Evolutionary conservation across 2,113 vertebrate genomes (phyloP).

Genomic region (Perca schrenkii): DNA sequence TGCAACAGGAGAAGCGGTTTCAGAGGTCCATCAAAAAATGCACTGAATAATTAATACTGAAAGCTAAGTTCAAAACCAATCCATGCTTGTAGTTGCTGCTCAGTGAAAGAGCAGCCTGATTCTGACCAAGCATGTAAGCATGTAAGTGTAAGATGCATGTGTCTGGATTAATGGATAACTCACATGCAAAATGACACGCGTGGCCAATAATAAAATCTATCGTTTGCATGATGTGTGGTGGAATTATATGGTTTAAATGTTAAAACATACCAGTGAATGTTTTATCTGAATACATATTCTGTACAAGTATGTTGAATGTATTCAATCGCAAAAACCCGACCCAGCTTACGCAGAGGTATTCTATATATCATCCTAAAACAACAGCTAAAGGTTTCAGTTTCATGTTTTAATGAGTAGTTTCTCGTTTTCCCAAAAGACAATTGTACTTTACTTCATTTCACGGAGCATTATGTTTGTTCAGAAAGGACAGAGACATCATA

Average conservation of each 20-base stretch:
- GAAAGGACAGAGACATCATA: conserved; percentile 7
- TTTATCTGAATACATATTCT: not conserved
- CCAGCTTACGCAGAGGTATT: not conserved
- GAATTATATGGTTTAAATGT: not conserved
- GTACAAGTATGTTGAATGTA: not conserved
- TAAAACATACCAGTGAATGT: not conserved
- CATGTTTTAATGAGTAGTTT: conserved; percentile 12
- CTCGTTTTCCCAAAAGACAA: conserved; percentile 30
- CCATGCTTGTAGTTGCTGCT: conserved; percentile 62
- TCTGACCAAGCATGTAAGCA: conserved; percentile 21
- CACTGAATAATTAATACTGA: conserved; percentile 80
- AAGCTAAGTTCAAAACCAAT: conserved; percentile 78
- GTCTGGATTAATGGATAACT: conserved; percentile 45
- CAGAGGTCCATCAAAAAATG: conserved; percentile 79
- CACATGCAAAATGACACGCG: conserved; percentile 14
- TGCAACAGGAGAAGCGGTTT: conserved; percentile 77
- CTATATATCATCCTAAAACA: conserved; percentile 7
- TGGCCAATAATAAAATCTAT: not conserved
- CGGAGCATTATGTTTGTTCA: conserved; percentile 15
- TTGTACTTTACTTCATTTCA: conserved; percentile 25
- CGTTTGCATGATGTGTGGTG: not conserved
- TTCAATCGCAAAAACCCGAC: not conserved
- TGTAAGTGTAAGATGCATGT: conserved; percentile 21
- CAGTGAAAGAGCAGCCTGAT: conserved; percentile 52
- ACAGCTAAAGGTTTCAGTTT: conserved; percentile 2